Evolutionary conservation across 2,113 vertebrate species (phyloP), one percentile per base, ranked within the genome.

Genomic region (Dipodomys ordii): DNA sequence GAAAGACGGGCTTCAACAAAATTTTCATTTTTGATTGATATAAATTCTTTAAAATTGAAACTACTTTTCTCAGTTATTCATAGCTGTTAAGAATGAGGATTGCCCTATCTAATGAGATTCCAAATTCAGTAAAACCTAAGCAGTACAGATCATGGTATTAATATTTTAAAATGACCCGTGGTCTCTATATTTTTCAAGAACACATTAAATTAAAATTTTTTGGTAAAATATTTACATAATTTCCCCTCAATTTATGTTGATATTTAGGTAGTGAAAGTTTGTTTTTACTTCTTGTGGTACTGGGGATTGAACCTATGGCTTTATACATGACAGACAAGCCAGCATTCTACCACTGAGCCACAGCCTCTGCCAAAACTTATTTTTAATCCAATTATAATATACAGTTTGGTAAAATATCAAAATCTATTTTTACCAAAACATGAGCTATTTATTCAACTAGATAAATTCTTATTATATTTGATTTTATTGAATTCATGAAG

Each of bases 171-270:
- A 67, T 27, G 87, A 80, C 30, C 6, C 76, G 23, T 2, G 80
- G 35, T 87, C 8, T 71, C 89, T 86, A 1, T 68, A 78, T 76
- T 80, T 86, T 87, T 53, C 46, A 92, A 72, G n/a, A 83, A 62
- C 27, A 68, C 4, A 78, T 62, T 64, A 90, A 8, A 77, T 49
- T 87, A 77, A 77, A 84, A 25, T 6, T 3, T 7, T 81, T 27
- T 72, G 8, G 62, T 64, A 83, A 90, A 62, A 81, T 27, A 25
- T 32, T 81, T 35, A 9, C 10, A 35, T 35, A 8, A 71, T 5
- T 84, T 72, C 39, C 39, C 49, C 73, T 88, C 11, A 88, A 65
- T 90, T 39, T 44, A 22, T 46, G 2, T 87, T 39, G 7, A 13
- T 30, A 30, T 80, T 80, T 79, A 83, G 81, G 27, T n/a, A 57